Conservation (phyloP, 2,888 invertebrate genomes). For the Troides oblongomaculatus region DNA sequence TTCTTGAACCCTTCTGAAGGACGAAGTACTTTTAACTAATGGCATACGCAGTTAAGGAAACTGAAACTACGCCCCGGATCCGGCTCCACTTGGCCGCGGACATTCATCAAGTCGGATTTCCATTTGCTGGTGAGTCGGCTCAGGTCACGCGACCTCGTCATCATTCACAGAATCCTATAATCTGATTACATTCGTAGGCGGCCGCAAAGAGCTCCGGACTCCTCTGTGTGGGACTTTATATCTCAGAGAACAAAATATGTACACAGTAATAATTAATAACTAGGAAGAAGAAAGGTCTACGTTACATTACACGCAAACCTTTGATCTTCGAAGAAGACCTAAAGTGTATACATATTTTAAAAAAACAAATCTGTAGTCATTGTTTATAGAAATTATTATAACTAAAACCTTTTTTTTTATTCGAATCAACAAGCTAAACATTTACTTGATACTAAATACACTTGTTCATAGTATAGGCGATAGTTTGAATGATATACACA, state of each 20-base stretch:
- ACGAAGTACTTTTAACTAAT: not conserved
- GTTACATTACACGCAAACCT: no score
- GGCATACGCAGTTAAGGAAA: not conserved
- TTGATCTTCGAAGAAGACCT: no score
- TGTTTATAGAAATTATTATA: no score
- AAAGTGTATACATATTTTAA: no score
- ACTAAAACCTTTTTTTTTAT: no score
- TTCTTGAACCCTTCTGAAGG: no score
- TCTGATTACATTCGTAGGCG: constrained; percentile 41
- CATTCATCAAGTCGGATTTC: constrained; percentile 23
- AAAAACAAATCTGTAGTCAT: no score
- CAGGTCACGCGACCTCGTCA: constrained; percentile 39
- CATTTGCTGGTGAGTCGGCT: constrained; percentile 29
- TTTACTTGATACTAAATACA: no score
- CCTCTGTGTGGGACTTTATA: not conserved
- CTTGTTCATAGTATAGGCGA: no score
- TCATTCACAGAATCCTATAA: constrained; percentile 36
- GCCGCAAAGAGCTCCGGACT: not conserved
- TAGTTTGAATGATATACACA: no score
- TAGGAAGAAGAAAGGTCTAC: no score
- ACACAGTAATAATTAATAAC: not conserved
- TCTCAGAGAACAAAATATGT: not conserved
- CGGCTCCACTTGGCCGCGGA: constrained; percentile 5
- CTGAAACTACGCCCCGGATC: not conserved
- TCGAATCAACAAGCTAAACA: no score